These are phyloP conservation scores for Chymomyza costata DNA, from an alignment of 1,140 invertebrate species.

Conservation along the genomic window DNA sequence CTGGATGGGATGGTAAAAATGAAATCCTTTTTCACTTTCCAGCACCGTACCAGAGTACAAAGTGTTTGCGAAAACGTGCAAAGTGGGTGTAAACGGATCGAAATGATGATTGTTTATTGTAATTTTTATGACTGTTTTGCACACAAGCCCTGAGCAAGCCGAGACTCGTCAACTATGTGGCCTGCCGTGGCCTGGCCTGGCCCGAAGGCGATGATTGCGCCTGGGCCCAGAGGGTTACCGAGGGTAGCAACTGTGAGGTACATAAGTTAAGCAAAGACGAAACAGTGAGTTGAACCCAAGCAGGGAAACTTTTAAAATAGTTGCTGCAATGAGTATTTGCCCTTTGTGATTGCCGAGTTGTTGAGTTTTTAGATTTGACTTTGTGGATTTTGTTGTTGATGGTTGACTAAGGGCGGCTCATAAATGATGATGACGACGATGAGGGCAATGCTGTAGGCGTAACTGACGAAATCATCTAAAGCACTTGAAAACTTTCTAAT, in stretches of 20 bases:
- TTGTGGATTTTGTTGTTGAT: too few relatives aligned
- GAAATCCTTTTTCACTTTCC: conserved; percentile 65
- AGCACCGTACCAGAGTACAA: conserved; percentile 6
- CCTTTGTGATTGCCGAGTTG: conserved; percentile 1
- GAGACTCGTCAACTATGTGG: too few relatives aligned
- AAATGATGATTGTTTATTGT: conserved; percentile 72
- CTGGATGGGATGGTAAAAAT: conserved; percentile 11
- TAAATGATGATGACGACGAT: too few relatives aligned
- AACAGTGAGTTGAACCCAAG: too few relatives aligned
- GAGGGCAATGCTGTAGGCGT: conserved; percentile 12
- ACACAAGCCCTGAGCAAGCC: conserved; percentile 66
- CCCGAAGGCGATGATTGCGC: conserved; percentile 55
- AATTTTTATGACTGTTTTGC: conserved; percentile 73
- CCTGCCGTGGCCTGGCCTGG: too few relatives aligned
- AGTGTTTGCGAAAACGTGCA: conserved; percentile 62
- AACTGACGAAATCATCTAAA: too few relatives aligned
- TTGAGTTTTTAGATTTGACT: too few relatives aligned
- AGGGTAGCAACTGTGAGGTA: conserved; percentile 5
- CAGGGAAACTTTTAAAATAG: conserved; percentile 12
- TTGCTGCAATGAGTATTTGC: conserved; percentile 5
- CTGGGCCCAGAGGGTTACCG: conserved; percentile 18
- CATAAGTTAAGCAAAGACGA: neutral
- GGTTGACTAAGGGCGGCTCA: too few relatives aligned
- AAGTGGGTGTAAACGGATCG: conserved; percentile 72
- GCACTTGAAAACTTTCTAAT: conserved; percentile 64